Conservation (phyloP, 1,140 invertebrate species). For the Odontomachus brunneus region DNA sequence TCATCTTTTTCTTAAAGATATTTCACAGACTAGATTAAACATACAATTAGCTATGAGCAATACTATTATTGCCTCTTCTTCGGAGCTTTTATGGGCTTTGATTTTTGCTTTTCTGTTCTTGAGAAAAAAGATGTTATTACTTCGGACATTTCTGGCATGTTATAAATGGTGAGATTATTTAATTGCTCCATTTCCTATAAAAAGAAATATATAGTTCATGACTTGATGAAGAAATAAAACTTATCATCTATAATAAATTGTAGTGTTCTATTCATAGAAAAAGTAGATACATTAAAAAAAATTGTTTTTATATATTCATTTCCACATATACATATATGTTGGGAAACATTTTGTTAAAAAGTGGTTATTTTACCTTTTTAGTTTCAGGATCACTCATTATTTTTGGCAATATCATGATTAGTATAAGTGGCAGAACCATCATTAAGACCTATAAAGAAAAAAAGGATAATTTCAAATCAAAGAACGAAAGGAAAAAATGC, state of each 20-base stretch:
- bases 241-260: background rate
- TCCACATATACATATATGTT: background rate
- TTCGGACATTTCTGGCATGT: constrained; percentile 96
- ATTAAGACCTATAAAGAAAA: constrained; percentile 90
- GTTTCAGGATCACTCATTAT: constrained; percentile 99
- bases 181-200: constrained; percentile 95
- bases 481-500: background rate
- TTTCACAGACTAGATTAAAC: constrained; percentile 67
- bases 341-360: constrained; percentile 2
- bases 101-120: constrained; percentile 87
- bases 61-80: constrained; percentile 87
- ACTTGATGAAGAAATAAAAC: constrained; percentile 29
- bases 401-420: constrained; percentile 97
- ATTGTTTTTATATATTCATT: constrained; percentile 1
- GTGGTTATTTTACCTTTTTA: constrained; percentile 88
- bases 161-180: constrained; percentile 92
- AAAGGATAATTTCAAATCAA: background rate
- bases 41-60: constrained; percentile 24
- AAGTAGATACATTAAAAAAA: constrained; percentile 2
- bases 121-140: constrained; percentile 93
- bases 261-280: constrained; percentile 19
- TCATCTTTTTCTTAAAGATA: background rate
- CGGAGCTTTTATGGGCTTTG: constrained; percentile 88
- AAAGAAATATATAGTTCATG: constrained; percentile 44
- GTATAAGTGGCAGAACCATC: constrained; percentile 96